A percentile compares a stretch with the other conserved stretches of the same genome.
Conservation (phyloP, 2,113 vertebrate species). For the Eretmochelys imbricata region DNA sequence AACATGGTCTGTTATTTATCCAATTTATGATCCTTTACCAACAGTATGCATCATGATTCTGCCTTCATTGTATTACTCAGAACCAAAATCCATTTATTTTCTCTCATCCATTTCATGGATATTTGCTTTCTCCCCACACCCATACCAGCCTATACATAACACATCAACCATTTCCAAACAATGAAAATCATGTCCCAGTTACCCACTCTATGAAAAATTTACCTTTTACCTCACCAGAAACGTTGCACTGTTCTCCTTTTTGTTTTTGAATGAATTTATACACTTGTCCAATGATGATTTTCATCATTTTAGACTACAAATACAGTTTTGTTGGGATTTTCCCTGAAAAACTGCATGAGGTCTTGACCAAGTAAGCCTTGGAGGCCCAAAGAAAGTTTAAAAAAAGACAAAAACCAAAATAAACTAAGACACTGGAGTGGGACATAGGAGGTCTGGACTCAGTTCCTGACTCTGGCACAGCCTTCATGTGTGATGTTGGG, state of each 20-base stretch:
- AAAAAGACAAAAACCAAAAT: background rate
- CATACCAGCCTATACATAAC: background rate
- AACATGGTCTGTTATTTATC: background rate
- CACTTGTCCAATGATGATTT: background rate
- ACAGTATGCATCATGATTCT: background rate
- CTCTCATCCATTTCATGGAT: background rate
- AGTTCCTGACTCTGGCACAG: background rate
- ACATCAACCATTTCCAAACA: background rate
- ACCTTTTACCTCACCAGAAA: background rate
- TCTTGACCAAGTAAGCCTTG: background rate
- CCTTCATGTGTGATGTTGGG: background rate
- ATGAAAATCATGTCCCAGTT: background rate
- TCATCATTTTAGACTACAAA: background rate
- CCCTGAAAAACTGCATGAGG: background rate
- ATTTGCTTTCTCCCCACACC: background rate
- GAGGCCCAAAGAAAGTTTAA: background rate
- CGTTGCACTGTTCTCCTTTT: background rate
- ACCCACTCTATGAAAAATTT: background rate
- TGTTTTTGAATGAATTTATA: background rate
- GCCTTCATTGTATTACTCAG: background rate
- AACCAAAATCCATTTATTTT: background rate
- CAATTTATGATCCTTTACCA: conserved; percentile 3
- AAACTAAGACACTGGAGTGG: background rate
- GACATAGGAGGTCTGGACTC: background rate
- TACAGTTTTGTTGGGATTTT: background rate